Evolutionary conservation across 2,888 invertebrate species (phyloP), one percentile per base, ranked within the genome.

Genomic region (Lithosia quadra): DNA sequence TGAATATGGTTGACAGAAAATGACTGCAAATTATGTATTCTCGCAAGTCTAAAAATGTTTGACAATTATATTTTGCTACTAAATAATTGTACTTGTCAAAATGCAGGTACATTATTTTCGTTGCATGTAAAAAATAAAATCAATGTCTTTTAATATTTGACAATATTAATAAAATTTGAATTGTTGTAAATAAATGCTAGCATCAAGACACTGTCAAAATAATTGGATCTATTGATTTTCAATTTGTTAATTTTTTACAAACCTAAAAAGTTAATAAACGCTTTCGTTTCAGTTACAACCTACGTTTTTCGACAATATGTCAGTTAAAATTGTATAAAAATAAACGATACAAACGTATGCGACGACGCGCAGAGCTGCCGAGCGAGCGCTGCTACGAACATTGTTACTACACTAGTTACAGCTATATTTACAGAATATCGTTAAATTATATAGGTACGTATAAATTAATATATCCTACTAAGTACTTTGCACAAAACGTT

Each of bases 401-500:
- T 79, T 77, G 78, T 77, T 75, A 73, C 76, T 65, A 72, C 79
- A 82, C 78, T 80, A 78, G 61, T 58, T 91, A 91, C 76, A 72
- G 67, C 91, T 93, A 93, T 95, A 95, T 95, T 88, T 95, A 94
- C 94, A 93, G 66, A 86, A 87, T 91, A 91, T 86, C 79, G 79
- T 91, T 89, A 90, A 88, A 84, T 91, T 92, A 92, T 83, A 84
- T 86, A 87, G 75, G 85, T 90, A 90, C 87, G 88, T 90, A 94
- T 95, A 94, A 94, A 94, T 94, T 94, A 95, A 92, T 94, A 93
- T 91, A 91, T 88, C 88, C 95, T 95, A 95, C 90, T 95, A 95
- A 95, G 95, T 95, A 95, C 95, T 93, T 93, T 94, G 94, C 94
- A 93, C 94, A 94, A 90, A 89, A 89, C 89, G 91, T 92, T 91